Base-by-base conservation (phyloP, 2,888 invertebrate species). In the Nomada fucata region DNA sequence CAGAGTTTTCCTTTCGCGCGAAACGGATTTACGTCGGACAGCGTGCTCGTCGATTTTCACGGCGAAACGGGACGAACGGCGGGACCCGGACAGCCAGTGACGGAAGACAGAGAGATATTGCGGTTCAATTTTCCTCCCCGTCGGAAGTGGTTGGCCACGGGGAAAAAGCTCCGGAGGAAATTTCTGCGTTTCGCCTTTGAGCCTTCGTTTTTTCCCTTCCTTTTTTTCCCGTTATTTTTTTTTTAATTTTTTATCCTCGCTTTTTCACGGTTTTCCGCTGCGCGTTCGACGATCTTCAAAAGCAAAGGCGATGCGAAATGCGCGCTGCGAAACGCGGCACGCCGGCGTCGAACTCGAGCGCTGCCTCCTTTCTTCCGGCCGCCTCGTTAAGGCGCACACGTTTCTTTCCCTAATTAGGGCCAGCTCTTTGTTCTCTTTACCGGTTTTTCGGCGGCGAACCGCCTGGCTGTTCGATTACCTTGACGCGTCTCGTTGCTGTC, bases 131-230 rank as follows among this genome's bases (percentile, higher is more conserved):
- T 76, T 64, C 50, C 50, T 42, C 26, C 7, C 65, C 65, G 65
- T 53, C 67, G 63, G 73, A n/a, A 57, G 57, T 50, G 23, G 7
- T n/a, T 5, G n/a, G 20, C 60, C 20, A 55, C 10, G 15, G 71
- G n/a, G 29, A 55, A 50, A 61, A 75, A 50, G 20, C 70, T 65
- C 44, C 47, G 52, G 42, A 65, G 81, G 57, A 80, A 77, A 82
- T 63, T 72, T 75, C 68, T 67, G 47, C 77, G 61, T 79, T 85
- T 71, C 76, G 44, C 79, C 82, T 79, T 82, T 65, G 61, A 72
- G 72, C 50, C 74, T 50, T 9, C 55, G 55, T n/a, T 60, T 60
- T 76, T 84, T 68, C 10, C 77, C 68, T 82, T 73, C 74, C 76
- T 64, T 67, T 78, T 74, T 78, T 64, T 67, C 71, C 36, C 44